A percentile compares a stretch with the other conserved stretches of the same genome.
phyloP scores from a whole-genome alignment of 53 echinoderm and acorn worm genomes.

The Antedon mediterranea region DNA sequence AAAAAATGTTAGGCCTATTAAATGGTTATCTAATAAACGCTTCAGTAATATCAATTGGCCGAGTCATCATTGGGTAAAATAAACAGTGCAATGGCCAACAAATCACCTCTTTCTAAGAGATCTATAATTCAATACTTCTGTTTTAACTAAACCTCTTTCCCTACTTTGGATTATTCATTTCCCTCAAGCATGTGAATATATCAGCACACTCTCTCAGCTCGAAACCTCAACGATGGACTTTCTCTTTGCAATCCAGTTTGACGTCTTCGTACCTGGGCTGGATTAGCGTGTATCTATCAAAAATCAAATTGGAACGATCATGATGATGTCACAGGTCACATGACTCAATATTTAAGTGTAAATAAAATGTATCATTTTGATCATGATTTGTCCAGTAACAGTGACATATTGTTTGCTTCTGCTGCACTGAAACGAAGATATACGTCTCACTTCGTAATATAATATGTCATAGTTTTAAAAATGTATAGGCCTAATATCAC shows the following conservation, averaged over 20 bases:
- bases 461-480: too few relatives aligned
- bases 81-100: neutral
- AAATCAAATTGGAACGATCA: neutral
- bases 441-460: too few relatives aligned
- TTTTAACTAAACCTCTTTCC: neutral
- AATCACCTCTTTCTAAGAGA: neutral
- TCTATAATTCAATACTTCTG: neutral
- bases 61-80: neutral
- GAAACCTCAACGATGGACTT: neutral
- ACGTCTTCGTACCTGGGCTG: neutral
- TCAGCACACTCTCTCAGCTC: neutral
- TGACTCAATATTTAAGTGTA: neutral
- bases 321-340: neutral
- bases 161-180: neutral
- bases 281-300: neutral
- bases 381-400: too few relatives aligned
- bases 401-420: neutral
- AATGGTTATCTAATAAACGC: too few relatives aligned
- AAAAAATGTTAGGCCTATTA: too few relatives aligned
- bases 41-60: too few relatives aligned
- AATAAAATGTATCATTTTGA: too few relatives aligned
- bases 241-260: neutral
- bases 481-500: too few relatives aligned
- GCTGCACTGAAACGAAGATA: neutral
- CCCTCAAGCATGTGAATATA: neutral